Percentiles rank a stretch among this genome's conserved stretches.
Conservation (phyloP, 1,140 invertebrate species). For the Saxidomus purpurata region DNA sequence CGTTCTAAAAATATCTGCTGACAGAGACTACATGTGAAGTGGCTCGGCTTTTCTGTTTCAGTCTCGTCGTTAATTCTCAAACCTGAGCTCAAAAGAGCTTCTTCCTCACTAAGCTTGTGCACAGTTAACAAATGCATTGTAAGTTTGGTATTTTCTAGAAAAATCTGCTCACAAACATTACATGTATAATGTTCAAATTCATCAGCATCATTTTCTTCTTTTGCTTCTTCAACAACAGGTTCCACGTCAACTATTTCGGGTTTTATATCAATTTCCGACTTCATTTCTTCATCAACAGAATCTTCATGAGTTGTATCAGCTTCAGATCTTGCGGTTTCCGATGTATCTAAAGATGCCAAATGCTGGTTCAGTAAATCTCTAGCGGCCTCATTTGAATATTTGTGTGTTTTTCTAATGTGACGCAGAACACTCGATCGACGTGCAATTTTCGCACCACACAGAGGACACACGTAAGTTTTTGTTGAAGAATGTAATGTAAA, state of each 20-base stretch:
- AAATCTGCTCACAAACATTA: slow-evolving; percentile 53
- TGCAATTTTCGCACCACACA: slow-evolving; percentile 47
- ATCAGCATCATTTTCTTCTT: not conserved
- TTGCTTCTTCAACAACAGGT: not conserved
- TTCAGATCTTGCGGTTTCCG: slow-evolving; percentile 15
- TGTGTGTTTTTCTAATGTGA: slow-evolving; percentile 54
- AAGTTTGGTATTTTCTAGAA: slow-evolving; percentile 20
- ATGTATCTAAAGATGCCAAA: slow-evolving; percentile 20
- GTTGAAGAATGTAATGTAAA: slow-evolving; percentile 27
- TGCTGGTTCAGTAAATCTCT: slow-evolving; percentile 52
- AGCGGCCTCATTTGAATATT: slow-evolving; percentile 34
- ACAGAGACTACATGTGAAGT: slow-evolving; percentile 43
- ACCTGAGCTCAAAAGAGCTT: slow-evolving; percentile 22
- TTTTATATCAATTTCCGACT: not conserved
- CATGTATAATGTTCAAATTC: slow-evolving; percentile 54
- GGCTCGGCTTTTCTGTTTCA: not conserved
- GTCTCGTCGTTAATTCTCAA: slow-evolving; percentile 26
- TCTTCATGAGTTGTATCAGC: not conserved
- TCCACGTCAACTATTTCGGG: not conserved
- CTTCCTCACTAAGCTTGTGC: slow-evolving; percentile 37
- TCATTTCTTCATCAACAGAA: not conserved
- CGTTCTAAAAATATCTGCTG: slow-evolving; percentile 46
- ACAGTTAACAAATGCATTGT: slow-evolving; percentile 29
- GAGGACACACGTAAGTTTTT: slow-evolving; percentile 30
- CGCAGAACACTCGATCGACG: slow-evolving; percentile 50